These are phyloP conservation scores for Meloidogyne exigua DNA, from an alignment of 1,140 invertebrate species.

Conservation along the genomic window DNA sequence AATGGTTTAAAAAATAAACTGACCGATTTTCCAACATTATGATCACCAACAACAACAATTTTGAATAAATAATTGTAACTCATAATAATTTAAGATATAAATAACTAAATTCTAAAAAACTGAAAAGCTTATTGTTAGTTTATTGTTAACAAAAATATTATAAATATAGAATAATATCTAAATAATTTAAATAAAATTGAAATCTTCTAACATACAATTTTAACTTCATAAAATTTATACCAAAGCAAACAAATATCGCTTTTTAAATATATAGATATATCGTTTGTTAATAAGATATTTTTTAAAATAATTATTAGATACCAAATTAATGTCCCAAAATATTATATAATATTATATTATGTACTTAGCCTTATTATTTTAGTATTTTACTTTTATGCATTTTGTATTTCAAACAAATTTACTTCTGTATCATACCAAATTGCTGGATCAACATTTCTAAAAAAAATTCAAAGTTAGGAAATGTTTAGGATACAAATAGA, in stretches of 20 bases:
- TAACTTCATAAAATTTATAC: background rate
- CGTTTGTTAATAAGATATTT: background rate
- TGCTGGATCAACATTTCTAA: constrained; percentile 91
- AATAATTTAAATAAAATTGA: background rate
- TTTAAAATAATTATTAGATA: background rate
- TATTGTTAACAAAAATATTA: too few species aligned
- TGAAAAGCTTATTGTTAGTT: constrained; percentile 10
- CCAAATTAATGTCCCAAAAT: constrained; percentile 1
- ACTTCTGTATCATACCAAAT: constrained; percentile 99
- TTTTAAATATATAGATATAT: background rate
- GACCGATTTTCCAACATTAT: constrained; percentile 62
- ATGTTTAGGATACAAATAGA: too few species aligned
- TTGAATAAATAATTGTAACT: constrained; percentile 64
- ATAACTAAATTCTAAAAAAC: background rate
- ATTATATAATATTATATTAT: constrained; percentile 9
- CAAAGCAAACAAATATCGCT: background rate
- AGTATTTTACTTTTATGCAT: constrained; percentile 20
- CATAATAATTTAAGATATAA: constrained; percentile 42
- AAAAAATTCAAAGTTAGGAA: too few species aligned
- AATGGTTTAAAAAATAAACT: background rate
- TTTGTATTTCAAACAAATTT: constrained; percentile 81
- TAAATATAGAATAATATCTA: too few species aligned
- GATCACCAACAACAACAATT: constrained; percentile 63
- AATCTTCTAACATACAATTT: background rate
- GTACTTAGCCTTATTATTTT: constrained; percentile 7